Evolutionary conservation across 2,797 vertebrate genomes (phyloP), one percentile per base, ranked within the genome.

Genomic region (Bryconaethiops microstoma): DNA sequence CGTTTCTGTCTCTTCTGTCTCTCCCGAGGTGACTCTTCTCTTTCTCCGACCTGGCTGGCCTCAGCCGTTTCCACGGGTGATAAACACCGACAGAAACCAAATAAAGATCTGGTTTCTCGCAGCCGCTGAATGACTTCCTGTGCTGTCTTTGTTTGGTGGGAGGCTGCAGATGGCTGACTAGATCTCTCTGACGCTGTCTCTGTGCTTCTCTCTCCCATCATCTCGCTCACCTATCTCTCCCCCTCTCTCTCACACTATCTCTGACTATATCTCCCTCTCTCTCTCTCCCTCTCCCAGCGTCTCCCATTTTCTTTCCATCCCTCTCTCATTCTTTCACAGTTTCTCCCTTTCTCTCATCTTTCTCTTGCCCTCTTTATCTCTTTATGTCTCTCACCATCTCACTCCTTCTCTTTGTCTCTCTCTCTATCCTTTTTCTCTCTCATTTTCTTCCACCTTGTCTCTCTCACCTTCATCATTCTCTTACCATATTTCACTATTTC

Each of bases 1-100:
- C 69, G 63, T 40, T 21, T 16, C 21, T 54, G 76, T 68, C 78
- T 29, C 42, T 52, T 60, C 77, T 29, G 29, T 29, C 71, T 81
- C 67, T 63, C 54, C 59, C 55, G 67, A 42, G 71, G 65, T 6
- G 39, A 50, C 54, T 4, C 6, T 62, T 73, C 74, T 72, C 74
- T 63, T 23, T 69, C 21, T 68, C 76, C n/a, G 77, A 76, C 78
- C 80, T 78, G 76, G 78, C 78, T 79, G 76, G 74, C 74, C 81
- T 69, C 23, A 19, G 67, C 75, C 52, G 21, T 84, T 77, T 86
- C 80, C 72, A 78, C 16, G 64, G 80, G 75, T 60, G 75, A 81
- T 82, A 76, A 84, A 86, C 54, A 64, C 60, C 75, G 80, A 86
- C 80, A 75, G 65, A 80, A 86, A 78, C 71, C 83, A 84, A 84